phyloP scores from a whole-genome alignment of 2,797 vertebrate genomes.

The Sandelia bainsii region DNA sequence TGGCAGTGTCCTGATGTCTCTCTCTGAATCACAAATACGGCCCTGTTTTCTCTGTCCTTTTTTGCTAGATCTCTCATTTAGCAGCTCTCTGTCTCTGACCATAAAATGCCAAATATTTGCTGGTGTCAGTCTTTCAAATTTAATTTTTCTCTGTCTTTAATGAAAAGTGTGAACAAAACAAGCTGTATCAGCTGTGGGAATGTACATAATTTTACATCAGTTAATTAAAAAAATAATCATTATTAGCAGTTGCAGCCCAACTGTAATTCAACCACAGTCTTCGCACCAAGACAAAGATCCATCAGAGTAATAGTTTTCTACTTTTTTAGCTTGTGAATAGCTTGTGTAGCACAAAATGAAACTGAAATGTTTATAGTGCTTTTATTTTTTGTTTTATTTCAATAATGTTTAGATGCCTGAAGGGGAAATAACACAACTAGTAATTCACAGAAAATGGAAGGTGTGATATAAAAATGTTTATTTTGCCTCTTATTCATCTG shows the following conservation, averaged over 20 bases:
- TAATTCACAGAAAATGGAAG: background rate
- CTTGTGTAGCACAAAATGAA: background rate
- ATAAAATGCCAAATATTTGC: background rate
- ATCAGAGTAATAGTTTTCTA: background rate
- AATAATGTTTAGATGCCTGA: background rate
- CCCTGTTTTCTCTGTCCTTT: conserved; percentile 3
- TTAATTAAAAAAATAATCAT: too few species aligned
- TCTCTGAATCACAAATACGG: conserved; percentile 26
- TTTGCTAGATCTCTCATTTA: background rate
- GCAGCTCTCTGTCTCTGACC: conserved; percentile 12
- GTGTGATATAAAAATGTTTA: background rate
- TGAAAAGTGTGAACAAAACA: too few species aligned
- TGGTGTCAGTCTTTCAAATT: background rate
- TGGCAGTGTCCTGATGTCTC: conserved; percentile 42
- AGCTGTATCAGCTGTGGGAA: background rate
- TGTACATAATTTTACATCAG: too few species aligned
- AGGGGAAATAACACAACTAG: background rate
- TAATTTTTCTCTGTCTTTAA: background rate
- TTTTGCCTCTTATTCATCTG: background rate
- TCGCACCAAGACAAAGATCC: background rate
- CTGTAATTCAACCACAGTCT: too few species aligned
- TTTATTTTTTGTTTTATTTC: background rate
- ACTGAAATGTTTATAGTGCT: background rate
- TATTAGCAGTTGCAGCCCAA: too few species aligned
- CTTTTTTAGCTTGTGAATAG: background rate